These are phyloP conservation scores for Alectoris magna DNA, from an alignment of 2,797 vertebrate genomes.

Conservation along the genomic window DNA sequence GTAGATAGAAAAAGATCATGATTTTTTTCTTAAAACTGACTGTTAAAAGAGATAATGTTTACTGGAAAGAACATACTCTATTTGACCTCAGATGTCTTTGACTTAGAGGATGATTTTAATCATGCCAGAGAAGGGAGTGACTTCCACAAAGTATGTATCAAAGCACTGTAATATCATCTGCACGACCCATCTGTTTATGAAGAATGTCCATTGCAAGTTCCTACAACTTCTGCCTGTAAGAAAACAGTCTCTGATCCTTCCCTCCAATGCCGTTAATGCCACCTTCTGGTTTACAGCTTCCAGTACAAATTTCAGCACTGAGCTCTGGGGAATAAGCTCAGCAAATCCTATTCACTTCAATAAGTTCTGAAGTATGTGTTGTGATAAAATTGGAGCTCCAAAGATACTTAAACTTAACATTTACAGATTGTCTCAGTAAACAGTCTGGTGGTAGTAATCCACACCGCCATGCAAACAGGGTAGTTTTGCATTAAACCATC, in stretches of 20 bases:
- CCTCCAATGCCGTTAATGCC: neutral
- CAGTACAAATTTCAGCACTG: neutral
- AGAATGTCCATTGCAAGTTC: accelerated
- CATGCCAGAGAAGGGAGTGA: neutral
- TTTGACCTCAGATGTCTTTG: neutral
- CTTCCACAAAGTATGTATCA: no score
- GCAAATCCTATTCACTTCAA: neutral
- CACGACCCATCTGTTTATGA: accelerated
- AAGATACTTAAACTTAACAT: neutral
- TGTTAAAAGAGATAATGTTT: neutral
- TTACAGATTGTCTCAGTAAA: no score
- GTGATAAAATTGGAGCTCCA: neutral
- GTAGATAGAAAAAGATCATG: accelerated
- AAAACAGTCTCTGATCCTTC: neutral
- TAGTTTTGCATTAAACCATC: neutral
- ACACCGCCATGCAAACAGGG: no score
- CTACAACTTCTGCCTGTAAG: neutral
- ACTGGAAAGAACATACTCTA: neutral
- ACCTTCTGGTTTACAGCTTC: neutral
- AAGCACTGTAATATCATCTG: neutral
- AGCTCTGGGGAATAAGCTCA: accelerated
- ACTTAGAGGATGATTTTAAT: neutral
- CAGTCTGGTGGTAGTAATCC: neutral
- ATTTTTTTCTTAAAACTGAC: neutral
- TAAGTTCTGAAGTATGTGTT: neutral